phyloP scores from a whole-genome alignment of 2,888 invertebrate species.

The Galerucella calmariensis region DNA sequence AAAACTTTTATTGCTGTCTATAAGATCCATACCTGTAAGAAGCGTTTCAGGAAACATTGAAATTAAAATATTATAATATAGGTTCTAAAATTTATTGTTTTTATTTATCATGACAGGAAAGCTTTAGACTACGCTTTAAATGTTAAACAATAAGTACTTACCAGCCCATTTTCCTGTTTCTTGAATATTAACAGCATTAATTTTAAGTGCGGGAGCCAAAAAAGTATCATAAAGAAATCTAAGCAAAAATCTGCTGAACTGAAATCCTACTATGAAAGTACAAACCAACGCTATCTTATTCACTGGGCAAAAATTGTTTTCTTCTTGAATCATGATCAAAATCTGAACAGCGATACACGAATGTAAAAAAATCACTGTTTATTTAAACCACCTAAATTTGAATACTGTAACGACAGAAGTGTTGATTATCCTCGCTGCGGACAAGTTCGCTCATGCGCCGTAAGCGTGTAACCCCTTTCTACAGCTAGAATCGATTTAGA shows the following conservation, averaged over 20 bases:
- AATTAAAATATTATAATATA: too few relatives aligned
- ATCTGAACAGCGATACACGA: not conserved
- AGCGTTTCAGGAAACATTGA: too few relatives aligned
- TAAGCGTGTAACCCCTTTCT: constrained; percentile 54
- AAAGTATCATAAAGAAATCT: constrained; percentile 61
- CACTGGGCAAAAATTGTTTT: constrained; percentile 53
- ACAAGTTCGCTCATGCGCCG: constrained; percentile 46
- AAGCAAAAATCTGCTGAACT: constrained; percentile 68
- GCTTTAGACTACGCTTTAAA: too few relatives aligned
- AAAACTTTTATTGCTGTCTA: too few relatives aligned
- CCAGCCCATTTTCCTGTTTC: constrained; percentile 84
- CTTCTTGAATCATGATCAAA: constrained; percentile 42
- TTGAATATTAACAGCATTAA: constrained; percentile 69
- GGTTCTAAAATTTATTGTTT: too few relatives aligned
- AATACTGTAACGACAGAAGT: constrained; percentile 30
- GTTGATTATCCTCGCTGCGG: constrained; percentile 39
- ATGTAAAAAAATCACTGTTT: constrained; percentile 5
- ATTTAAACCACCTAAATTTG: constrained; percentile 32
- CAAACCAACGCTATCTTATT: constrained; percentile 68
- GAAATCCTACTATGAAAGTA: constrained; percentile 61
- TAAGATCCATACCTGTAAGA: too few relatives aligned
- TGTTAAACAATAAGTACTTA: constrained; percentile 64
- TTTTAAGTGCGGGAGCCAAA: constrained; percentile 68
- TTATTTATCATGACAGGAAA: too few relatives aligned
- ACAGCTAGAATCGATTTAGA: constrained; percentile 39